Evolutionary conservation across 2,797 vertebrate species (phyloP), one percentile per base, ranked within the genome.

Genomic region (Halcyon badia): DNA sequence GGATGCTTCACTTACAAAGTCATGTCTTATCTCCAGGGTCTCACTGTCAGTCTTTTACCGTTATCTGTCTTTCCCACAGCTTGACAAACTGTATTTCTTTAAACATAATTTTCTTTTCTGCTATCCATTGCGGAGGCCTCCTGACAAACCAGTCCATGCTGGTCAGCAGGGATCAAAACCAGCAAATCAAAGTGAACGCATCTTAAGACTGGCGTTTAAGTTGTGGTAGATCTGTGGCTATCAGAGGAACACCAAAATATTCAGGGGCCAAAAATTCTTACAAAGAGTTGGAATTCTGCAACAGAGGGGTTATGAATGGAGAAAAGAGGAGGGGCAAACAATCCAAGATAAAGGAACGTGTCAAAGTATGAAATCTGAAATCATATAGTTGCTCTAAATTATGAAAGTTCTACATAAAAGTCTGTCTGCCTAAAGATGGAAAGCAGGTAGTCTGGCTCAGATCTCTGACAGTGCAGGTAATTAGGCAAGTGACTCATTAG

Each of bases 161-260:
- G 87, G 85, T 75, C 87, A 94, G 76, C 76, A 83, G 46, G 72
- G 33, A 92, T 65, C 62, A 92, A 86, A 88, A 65, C 6, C 3
- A 73, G 54, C 37, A 78, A 89, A 92, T 87, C 82, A 57, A 85
- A 87, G 44, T 7, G 14, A 86, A 91, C 1, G 5, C 30, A 66
- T 83, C 64, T 76, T 60, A 80, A 86, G 66, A 26, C 11, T 65
- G 61, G 71, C 10, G 7, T 41, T 60, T 44, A 66, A 89, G 51
- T 73, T 7, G 2, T 49, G 48, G 31, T 8, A 83, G 75, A 70
- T 65, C 81, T 69, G 71, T 49, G 68, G 30, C 22, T 65, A 64
- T 48, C 37, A 84, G 30, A 81, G 66, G 42, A 94, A 89, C 35
- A 78, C 9, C 28, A 64, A 57, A 93, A 86, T 62, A 93, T 51